Evolutionary conservation across 2,113 vertebrate species (phyloP).

Genomic region (Sarotherodon lohbergeri): DNA sequence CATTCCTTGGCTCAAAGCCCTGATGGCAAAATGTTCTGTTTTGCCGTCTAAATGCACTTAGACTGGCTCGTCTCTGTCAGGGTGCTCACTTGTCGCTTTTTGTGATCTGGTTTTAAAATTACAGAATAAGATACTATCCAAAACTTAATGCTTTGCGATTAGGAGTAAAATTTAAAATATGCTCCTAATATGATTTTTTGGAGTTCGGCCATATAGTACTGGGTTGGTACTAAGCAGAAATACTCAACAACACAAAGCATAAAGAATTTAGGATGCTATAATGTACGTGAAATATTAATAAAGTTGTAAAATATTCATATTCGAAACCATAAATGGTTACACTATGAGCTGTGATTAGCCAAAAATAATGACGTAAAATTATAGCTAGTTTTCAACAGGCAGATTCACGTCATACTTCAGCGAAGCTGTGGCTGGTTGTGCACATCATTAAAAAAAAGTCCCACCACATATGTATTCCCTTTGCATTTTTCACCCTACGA

Average conservation of each 20-base stretch:
- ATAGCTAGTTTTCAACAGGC: not conserved
- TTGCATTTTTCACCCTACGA: not conserved
- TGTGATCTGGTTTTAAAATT: not conserved
- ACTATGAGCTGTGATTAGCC: not conserved
- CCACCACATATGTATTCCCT: not conserved
- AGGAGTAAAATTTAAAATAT: not conserved
- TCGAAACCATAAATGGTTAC: not conserved
- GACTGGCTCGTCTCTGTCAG: constrained; percentile 12
- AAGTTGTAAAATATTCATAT: not conserved
- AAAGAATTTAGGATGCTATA: not conserved
- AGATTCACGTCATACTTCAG: not conserved
- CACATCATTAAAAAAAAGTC: not conserved
- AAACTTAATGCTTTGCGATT: not conserved
- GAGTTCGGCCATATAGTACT: not conserved
- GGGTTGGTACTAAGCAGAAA: not conserved
- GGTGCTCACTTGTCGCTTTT: not conserved
- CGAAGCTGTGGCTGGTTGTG: not conserved
- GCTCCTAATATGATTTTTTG: not conserved
- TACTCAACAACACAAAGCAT: not conserved
- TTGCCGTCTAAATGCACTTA: constrained; percentile 7
- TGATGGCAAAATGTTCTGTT: constrained; percentile 24
- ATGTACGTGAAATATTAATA: not conserved
- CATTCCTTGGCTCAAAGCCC: constrained; percentile 40
- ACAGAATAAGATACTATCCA: not conserved
- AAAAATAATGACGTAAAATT: not conserved